phyloP scores from a whole-genome alignment of 2,888 invertebrate genomes.

The Mesorhabditis sp. region DNA sequence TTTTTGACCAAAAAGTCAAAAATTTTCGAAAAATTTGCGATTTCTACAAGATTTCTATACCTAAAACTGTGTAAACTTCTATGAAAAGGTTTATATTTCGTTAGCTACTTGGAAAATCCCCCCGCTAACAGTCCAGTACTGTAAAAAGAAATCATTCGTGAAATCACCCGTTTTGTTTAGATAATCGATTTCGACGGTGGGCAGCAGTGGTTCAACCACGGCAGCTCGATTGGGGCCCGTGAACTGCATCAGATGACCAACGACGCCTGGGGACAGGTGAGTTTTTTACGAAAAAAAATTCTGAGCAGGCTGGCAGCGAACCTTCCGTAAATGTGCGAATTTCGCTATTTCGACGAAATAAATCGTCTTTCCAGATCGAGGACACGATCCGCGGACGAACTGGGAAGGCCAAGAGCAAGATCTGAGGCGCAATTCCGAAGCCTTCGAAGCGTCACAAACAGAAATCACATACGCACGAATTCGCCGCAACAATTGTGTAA shows the following conservation, averaged over 20 bases:
- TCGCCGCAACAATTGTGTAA: no score
- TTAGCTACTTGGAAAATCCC: neutral
- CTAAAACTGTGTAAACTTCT: neutral
- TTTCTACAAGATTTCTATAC: neutral
- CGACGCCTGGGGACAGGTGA: constrained; percentile 20
- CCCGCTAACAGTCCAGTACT: no score
- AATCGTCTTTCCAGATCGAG: constrained; percentile 22
- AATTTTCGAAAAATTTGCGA: neutral
- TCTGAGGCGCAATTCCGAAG: neutral
- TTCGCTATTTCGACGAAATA: no score
- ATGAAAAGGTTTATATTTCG: neutral
- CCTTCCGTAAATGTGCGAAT: no score
- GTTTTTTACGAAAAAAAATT: neutral
- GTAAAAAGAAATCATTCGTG: no score
- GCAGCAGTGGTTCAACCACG: constrained; percentile 41
- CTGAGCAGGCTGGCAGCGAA: neutral
- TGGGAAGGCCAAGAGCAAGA: constrained; percentile 35
- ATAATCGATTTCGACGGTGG: constrained; percentile 53
- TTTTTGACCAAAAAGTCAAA: no score
- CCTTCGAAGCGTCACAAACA: neutral
- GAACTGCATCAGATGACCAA: constrained; percentile 31
- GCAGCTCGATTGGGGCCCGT: constrained; percentile 31
- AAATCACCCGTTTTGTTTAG: constrained; percentile 15
- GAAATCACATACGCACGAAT: no score
- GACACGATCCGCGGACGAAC: constrained; percentile 42